These are phyloP conservation scores for Amblyjoppa fuscipennis DNA, from an alignment of 2,888 invertebrate species.

Conservation along the genomic window DNA sequence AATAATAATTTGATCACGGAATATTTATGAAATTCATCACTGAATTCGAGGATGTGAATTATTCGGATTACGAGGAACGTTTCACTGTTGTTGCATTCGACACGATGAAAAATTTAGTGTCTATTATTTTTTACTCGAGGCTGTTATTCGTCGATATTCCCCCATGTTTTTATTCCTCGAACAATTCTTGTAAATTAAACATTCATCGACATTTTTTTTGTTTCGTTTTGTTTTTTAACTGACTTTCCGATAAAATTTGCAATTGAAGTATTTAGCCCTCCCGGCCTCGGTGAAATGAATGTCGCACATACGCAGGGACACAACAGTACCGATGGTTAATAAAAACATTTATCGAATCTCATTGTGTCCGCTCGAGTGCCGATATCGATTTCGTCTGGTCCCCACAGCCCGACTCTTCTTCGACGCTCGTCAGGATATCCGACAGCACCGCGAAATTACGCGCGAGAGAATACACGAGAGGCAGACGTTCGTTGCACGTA, in stretches of 20 bases:
- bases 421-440: conserved; percentile 45
- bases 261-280: neutral
- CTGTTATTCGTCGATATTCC: neutral
- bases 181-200: neutral
- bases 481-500: neutral
- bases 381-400: conserved; percentile 55
- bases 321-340: neutral
- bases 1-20: neutral
- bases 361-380: conserved; percentile 41
- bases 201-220: neutral
- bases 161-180: conserved; percentile 11
- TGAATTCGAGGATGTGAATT: neutral
- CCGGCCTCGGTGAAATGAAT: neutral
- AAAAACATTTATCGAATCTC: conserved; percentile 12
- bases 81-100: neutral
- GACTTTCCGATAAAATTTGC: neutral
- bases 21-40: neutral
- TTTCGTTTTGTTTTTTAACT: neutral
- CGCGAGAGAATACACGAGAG: neutral
- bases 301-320: neutral
- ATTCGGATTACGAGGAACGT: neutral
- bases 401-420: conserved; percentile 17
- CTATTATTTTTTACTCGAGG: neutral
- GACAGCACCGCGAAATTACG: conserved; percentile 7
- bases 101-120: too few relatives aligned